Percentiles rank a stretch among this genome's conserved stretches.
Conservation (phyloP, 1,140 invertebrate genomes). For the Drosophila kohkoa region DNA sequence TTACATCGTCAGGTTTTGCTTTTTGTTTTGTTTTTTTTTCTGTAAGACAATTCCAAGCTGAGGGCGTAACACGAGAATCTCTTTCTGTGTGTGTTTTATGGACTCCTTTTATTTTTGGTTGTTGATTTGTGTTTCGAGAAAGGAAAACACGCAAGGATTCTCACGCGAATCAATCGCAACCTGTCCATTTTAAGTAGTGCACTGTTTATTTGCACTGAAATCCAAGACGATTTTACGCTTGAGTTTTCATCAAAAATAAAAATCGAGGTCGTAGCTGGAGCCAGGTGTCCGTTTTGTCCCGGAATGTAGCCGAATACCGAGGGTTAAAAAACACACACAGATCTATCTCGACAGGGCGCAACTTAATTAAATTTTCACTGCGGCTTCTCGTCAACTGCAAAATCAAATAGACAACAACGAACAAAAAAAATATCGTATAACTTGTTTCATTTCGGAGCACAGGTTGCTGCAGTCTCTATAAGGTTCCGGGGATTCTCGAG, state of each 20-base stretch:
- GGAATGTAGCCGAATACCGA: constrained; percentile 29
- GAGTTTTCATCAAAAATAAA: constrained; percentile 39
- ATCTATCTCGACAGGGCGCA: constrained; percentile 43
- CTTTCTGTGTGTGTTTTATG: too few relatives aligned
- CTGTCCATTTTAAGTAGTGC: constrained; percentile 54
- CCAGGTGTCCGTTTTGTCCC: constrained; percentile 44
- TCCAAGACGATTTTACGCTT: constrained; percentile 73
- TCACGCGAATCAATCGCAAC: constrained; percentile 74
- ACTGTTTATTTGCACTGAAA: constrained; percentile 77
- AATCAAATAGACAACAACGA: constrained; percentile 59
- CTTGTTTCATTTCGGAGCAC: constrained; percentile 71
- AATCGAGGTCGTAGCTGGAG: neutral
- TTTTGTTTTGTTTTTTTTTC: neutral
- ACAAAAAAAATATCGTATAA: constrained; percentile 78
- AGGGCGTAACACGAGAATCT: constrained; percentile 70
- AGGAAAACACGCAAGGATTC: constrained; percentile 73
- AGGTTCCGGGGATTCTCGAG: constrained; percentile 28
- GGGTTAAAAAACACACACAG: constrained; percentile 13
- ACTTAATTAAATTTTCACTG: constrained; percentile 83
- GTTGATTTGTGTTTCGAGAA: constrained; percentile 55
- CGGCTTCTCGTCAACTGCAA: constrained; percentile 76
- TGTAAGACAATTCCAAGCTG: constrained; percentile 67
- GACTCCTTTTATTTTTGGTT: constrained; percentile 12
- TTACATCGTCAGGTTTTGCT: constrained; percentile 36
- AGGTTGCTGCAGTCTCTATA: constrained; percentile 50